Conservation (phyloP, 2,113 vertebrate genomes). For the Rousettus leschenaultii region DNA sequence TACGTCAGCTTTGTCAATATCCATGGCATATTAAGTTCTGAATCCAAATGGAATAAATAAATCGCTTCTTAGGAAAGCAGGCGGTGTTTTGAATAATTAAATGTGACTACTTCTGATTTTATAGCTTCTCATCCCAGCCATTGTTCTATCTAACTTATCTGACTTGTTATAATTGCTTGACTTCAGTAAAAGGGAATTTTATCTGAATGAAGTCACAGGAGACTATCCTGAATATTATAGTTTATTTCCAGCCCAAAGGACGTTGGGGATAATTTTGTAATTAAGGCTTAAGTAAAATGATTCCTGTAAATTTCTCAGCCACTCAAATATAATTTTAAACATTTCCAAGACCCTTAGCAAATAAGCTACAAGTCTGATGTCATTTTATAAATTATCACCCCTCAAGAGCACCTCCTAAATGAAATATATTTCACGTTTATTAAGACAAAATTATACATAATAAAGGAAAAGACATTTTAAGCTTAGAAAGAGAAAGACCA, state of each 20-base stretch:
- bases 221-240: slow-evolving; percentile 14
- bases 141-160: slow-evolving; percentile 10
- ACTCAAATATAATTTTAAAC: slow-evolving; percentile 57
- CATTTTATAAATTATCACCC: slow-evolving; percentile 54
- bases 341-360: slow-evolving; percentile 60
- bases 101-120: slow-evolving; percentile 37
- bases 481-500: slow-evolving; percentile 79
- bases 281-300: slow-evolving; percentile 51
- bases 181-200: slow-evolving; percentile 34
- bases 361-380: slow-evolving; percentile 65
- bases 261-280: slow-evolving; percentile 28
- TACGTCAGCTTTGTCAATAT: slow-evolving; percentile 51
- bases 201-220: not conserved
- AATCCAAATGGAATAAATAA: slow-evolving; percentile 66
- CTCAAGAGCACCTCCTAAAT: slow-evolving; percentile 64
- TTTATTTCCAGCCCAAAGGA: slow-evolving; percentile 17
- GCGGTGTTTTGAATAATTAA: slow-evolving; percentile 60
- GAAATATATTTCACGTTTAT: slow-evolving; percentile 77
- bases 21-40: slow-evolving; percentile 51
- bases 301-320: slow-evolving; percentile 61
- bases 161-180: slow-evolving; percentile 43
- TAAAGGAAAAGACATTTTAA: slow-evolving; percentile 80
- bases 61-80: slow-evolving; percentile 25
- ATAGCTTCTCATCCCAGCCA: not conserved
- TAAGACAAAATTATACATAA: slow-evolving; percentile 81